Conservation (phyloP, 2,888 invertebrate genomes). For the Beris chalybata region DNA sequence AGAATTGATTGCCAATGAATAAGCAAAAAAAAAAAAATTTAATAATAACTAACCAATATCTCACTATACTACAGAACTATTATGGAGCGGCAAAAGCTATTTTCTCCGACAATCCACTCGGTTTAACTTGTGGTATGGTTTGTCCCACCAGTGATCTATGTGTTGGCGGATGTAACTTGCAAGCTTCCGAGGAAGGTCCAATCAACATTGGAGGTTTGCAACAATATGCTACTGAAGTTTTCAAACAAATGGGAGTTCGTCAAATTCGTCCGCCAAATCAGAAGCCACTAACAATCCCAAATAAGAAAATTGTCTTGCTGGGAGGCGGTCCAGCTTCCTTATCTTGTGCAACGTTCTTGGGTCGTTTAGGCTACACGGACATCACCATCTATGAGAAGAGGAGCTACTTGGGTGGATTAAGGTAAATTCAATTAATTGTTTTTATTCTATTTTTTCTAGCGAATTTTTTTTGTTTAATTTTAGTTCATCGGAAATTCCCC, state of each 20-base stretch:
- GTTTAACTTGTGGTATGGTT: conserved; percentile 96
- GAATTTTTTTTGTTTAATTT: conserved; percentile 42
- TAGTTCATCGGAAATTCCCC: conserved; percentile 95
- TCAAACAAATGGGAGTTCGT: conserved; percentile 89
- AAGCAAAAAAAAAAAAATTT: not conserved
- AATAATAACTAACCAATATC: not conserved
- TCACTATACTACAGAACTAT: conserved; percentile 72
- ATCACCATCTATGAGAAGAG: conserved; percentile 92
- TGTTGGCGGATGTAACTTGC: conserved; percentile 96
- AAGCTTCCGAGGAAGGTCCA: conserved; percentile 94
- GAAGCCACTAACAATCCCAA: conserved; percentile 55
- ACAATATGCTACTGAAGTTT: conserved; percentile 95
- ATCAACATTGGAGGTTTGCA: conserved; percentile 99
- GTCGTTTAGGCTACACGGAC: conserved; percentile 87
- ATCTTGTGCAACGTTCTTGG: conserved; percentile 95
- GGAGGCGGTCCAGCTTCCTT: conserved; percentile 97
- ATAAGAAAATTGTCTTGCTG: conserved; percentile 74
- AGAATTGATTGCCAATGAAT: no score
- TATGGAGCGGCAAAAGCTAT: conserved; percentile 97
- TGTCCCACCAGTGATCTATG: conserved; percentile 98
- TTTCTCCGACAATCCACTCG: conserved; percentile 95
- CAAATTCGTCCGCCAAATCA: conserved; percentile 81
- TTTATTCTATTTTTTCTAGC: not conserved
- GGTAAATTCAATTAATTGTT: conserved; percentile 57
- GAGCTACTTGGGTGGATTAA: conserved; percentile 84